Conservation (phyloP, 2,888 invertebrate genomes). For the Notodromas monacha region DNA sequence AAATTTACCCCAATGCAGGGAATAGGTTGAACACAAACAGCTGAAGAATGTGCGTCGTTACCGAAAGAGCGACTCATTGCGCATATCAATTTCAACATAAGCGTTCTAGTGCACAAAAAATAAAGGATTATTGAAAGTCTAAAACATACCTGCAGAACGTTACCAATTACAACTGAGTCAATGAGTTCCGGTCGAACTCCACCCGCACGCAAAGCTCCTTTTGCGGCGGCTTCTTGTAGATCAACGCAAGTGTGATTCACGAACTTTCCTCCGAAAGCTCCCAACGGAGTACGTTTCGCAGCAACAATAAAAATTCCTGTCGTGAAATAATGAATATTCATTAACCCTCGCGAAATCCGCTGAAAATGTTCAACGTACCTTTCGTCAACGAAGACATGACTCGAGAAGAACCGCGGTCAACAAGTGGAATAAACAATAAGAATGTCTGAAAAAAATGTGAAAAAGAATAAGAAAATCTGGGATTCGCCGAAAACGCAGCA, state of each 20-base stretch:
- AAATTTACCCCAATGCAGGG: too few relatives aligned
- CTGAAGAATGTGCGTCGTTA: background rate
- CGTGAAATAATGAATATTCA: background rate
- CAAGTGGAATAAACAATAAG: too few relatives aligned
- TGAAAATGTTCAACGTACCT: too few relatives aligned
- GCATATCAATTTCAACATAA: too few relatives aligned
- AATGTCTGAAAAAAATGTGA: too few relatives aligned
- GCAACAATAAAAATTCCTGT: slow-evolving; percentile 63
- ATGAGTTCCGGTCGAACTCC: slow-evolving; percentile 51
- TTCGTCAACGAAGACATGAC: too few relatives aligned
- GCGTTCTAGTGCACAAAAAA: too few relatives aligned
- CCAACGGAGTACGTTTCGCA: slow-evolving; percentile 86
- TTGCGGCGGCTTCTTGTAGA: slow-evolving; percentile 43
- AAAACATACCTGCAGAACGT: slow-evolving; percentile 42
- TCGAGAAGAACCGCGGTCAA: too few relatives aligned
- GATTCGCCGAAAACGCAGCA: too few relatives aligned
- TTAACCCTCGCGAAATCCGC: too few relatives aligned
- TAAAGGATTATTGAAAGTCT: background rate
- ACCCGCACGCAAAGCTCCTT: slow-evolving; percentile 40
- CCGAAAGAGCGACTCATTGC: too few relatives aligned
- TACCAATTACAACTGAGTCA: slow-evolving; percentile 62
- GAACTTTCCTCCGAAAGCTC: slow-evolving; percentile 43
- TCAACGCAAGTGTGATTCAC: slow-evolving; percentile 28
- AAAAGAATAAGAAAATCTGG: too few relatives aligned
- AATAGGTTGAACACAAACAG: background rate